Evolutionary conservation across 2,888 invertebrate species (phyloP).

Genomic region (Latrodectus elegans): DNA sequence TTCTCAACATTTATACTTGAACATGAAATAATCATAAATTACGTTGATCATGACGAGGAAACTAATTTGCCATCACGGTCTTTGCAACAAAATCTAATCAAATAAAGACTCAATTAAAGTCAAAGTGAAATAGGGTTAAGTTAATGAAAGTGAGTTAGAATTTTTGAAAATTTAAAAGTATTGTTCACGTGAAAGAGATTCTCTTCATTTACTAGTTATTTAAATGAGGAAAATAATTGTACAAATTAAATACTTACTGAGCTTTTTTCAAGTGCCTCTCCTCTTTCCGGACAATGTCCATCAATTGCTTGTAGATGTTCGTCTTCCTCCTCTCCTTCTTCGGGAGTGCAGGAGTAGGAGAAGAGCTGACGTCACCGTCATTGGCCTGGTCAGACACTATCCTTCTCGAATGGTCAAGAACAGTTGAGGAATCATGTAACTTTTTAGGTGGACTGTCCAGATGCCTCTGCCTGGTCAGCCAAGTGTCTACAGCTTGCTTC

Average conservation of each 20-base stretch:
- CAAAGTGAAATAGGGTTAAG: no score
- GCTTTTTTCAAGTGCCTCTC: slow-evolving; percentile 52
- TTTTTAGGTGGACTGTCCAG: not conserved
- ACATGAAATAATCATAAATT: no score
- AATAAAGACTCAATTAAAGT: no score
- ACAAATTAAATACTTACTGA: slow-evolving; percentile 20
- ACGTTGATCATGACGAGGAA: no score
- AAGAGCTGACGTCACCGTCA: slow-evolving; percentile 36
- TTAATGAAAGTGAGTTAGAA: no score
- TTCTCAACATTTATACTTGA: no score
- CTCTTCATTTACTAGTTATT: no score
- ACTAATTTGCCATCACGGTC: no score
- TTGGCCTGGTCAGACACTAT: slow-evolving; percentile 6
- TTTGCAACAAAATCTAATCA: no score
- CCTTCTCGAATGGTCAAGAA: not conserved
- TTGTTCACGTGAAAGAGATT: no score
- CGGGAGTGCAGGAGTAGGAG: slow-evolving; percentile 20
- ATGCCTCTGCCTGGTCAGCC: slow-evolving; percentile 28
- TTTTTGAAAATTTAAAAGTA: no score
- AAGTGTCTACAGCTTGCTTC: slow-evolving; percentile 23
- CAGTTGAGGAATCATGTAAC: not conserved
- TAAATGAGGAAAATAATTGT: not conserved
- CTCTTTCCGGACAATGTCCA: slow-evolving; percentile 64
- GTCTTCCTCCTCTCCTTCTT: slow-evolving; percentile 48
- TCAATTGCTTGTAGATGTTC: slow-evolving; percentile 61